phyloP scores from a whole-genome alignment of 2,888 invertebrate species.

The Malachius bipustulatus region DNA sequence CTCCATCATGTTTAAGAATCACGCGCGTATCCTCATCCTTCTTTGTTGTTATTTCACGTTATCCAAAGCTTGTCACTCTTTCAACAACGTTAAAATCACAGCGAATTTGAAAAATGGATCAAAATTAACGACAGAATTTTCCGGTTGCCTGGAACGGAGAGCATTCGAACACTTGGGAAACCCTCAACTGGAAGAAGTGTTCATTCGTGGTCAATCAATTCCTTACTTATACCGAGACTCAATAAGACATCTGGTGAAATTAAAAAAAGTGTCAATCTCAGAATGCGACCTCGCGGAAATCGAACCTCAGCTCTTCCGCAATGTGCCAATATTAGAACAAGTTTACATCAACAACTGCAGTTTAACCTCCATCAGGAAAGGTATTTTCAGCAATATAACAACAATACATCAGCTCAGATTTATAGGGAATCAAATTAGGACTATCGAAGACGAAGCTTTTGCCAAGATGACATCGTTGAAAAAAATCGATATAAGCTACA shows the following conservation, averaged over 20 bases:
- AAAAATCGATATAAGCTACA: conserved; percentile 15
- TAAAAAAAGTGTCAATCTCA: conserved; percentile 16
- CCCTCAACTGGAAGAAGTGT: conserved; percentile 14
- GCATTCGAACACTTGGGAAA: conserved; percentile 15
- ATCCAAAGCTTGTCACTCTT: too few species aligned
- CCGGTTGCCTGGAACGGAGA: conserved; percentile 16
- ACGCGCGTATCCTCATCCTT: too few species aligned
- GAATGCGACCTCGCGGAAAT: conserved; percentile 14
- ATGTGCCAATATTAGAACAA: conserved; percentile 14
- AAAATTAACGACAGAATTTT: too few species aligned
- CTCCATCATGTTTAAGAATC: too few species aligned
- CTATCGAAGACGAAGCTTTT: conserved; percentile 20
- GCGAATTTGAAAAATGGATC: too few species aligned
- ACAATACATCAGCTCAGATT: conserved; percentile 18
- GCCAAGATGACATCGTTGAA: conserved; percentile 17
- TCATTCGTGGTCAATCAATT: conserved; percentile 18
- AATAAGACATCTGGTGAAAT: conserved; percentile 18
- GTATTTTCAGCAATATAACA: conserved; percentile 17
- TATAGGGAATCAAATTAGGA: conserved; percentile 18
- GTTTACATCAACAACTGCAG: conserved; percentile 12
- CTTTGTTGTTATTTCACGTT: too few species aligned
- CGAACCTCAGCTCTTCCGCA: conserved; percentile 16
- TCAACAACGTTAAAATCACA: too few species aligned
- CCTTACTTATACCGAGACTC: conserved; percentile 15
- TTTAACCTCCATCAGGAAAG: conserved; percentile 14